Percentiles rank a stretch among this genome's conserved stretches.
These are phyloP conservation scores for Cheilosia scutellata DNA, from an alignment of 2,888 invertebrate species.

Conservation along the genomic window DNA sequence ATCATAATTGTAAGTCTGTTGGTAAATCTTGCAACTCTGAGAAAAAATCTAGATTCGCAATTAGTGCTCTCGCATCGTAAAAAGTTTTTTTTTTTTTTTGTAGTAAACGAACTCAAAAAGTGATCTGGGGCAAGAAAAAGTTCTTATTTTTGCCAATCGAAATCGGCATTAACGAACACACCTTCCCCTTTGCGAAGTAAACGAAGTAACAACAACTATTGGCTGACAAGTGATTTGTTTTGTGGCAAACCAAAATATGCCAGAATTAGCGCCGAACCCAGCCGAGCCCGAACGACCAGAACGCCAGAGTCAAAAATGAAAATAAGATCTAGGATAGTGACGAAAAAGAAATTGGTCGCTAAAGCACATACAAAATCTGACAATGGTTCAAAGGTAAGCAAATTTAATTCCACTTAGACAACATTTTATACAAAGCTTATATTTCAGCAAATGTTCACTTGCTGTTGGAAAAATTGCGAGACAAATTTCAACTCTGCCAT, in stretches of 20 bases:
- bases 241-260: background rate
- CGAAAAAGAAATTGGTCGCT: background rate
- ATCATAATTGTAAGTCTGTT: no score
- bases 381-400: background rate
- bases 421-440: background rate
- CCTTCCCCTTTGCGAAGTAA: no score
- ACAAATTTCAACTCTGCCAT: constrained; percentile 77
- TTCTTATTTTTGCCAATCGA: no score
- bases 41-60: no score
- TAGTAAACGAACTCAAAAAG: no score
- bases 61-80: no score
- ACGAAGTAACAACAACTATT: no score
- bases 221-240: background rate
- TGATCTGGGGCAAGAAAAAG: no score
- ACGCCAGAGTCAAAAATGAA: background rate
- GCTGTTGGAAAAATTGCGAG: constrained; percentile 79
- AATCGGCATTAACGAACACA: no score
- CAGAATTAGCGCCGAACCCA: background rate
- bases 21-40: no score
- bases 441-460: constrained; percentile 57
- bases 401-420: background rate
- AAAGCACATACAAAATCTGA: background rate
- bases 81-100: no score
- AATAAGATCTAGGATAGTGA: constrained; percentile 22
- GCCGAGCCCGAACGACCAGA: no score